Conservation (phyloP, 2,888 invertebrate genomes). For the Bursaphelenchus okinawaensis region DNA sequence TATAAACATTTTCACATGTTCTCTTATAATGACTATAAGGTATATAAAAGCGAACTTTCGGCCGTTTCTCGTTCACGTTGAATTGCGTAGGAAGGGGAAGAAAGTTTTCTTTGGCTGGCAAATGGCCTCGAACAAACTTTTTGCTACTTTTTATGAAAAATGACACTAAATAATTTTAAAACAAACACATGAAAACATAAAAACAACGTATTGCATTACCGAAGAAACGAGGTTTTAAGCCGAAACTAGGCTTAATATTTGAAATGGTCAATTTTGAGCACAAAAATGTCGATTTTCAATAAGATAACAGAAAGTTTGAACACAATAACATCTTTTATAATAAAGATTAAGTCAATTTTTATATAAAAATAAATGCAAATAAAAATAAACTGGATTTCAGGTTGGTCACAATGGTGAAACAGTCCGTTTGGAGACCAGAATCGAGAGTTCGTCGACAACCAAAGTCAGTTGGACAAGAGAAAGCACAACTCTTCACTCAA, state of each 20-base stretch:
- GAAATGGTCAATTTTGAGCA: not conserved
- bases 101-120: not conserved
- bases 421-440: slow-evolving; percentile 47
- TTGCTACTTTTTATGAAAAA: not conserved
- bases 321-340: too few relatives aligned
- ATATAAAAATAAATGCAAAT: not conserved
- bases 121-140: not conserved
- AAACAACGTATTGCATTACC: not conserved
- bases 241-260: not conserved
- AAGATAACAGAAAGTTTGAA: too few relatives aligned
- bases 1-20: too few relatives aligned
- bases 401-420: slow-evolving; percentile 39
- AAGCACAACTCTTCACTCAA: slow-evolving; percentile 24
- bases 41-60: too few relatives aligned
- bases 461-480: slow-evolving; percentile 48
- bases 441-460: slow-evolving; percentile 53
- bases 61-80: too few relatives aligned
- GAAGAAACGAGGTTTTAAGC: too few relatives aligned
- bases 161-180: not conserved
- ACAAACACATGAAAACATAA: not conserved
- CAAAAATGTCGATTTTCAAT: too few relatives aligned
- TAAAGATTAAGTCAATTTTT: not conserved
- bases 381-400: slow-evolving; percentile 29
- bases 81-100: slow-evolving; percentile 2
- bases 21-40: too few relatives aligned